A percentile compares a stretch with the other conserved stretches of the same genome.
Conservation (phyloP, 2,797 vertebrate species). For the Rhynchonycteris naso region DNA sequence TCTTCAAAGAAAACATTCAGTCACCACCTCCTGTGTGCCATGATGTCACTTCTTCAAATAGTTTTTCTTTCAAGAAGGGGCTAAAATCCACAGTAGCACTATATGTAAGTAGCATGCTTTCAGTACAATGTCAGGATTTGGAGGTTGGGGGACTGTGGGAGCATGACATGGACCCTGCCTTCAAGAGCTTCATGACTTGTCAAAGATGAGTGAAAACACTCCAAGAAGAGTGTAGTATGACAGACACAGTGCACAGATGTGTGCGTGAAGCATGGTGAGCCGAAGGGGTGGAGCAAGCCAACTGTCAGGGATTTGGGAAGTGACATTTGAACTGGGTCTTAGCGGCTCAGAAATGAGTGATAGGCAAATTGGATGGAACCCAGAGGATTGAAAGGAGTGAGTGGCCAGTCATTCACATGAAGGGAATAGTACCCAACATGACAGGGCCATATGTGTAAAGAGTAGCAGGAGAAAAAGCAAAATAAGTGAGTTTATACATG, state of each 20-base stretch:
- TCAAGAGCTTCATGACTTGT: neutral
- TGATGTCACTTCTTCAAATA: neutral
- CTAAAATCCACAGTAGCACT: neutral
- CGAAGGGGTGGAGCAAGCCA: neutral
- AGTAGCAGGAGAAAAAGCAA: neutral
- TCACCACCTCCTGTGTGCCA: neutral
- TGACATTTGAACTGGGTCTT: neutral
- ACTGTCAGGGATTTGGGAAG: neutral
- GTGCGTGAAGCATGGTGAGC: no score
- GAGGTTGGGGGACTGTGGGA: neutral
- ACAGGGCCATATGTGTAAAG: neutral
- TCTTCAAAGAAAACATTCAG: conserved; percentile 30
- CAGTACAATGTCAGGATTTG: neutral
- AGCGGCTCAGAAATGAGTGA: neutral
- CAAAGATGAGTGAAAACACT: neutral
- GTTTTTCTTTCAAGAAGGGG: neutral
- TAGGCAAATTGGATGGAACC: neutral
- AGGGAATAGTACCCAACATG: neutral
- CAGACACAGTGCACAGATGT: neutral
- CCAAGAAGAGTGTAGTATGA: neutral
- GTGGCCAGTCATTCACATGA: neutral
- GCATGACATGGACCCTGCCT: neutral
- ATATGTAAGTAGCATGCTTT: neutral
- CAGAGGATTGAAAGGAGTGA: rapidly evolving
- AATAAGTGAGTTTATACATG: neutral